Percentiles rank a stretch among this genome's conserved stretches.
These are phyloP conservation scores for Athetis lepigone DNA, from an alignment of 2,888 invertebrate genomes.

Conservation along the genomic window DNA sequence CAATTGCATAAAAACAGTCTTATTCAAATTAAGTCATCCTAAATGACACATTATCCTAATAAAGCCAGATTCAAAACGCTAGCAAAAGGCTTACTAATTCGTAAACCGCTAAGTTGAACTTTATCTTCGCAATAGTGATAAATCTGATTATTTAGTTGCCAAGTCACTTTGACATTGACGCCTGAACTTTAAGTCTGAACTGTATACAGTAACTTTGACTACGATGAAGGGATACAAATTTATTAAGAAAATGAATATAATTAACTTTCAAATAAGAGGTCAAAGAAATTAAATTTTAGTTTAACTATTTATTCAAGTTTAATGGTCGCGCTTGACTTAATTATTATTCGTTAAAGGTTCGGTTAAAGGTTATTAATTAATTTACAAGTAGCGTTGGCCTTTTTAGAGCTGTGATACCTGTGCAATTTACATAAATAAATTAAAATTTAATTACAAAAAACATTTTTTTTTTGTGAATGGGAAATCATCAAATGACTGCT, in stretches of 20 bases:
- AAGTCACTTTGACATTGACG: slow-evolving; percentile 45
- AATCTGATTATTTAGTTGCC: slow-evolving; percentile 49
- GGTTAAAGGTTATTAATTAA: too few species aligned
- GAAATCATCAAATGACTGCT: too few species aligned
- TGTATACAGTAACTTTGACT: slow-evolving; percentile 30
- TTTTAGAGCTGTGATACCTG: neutral
- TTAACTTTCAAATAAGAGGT: slow-evolving; percentile 8
- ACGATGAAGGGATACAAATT: slow-evolving; percentile 8
- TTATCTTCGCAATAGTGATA: slow-evolving; percentile 31
- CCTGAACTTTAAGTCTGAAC: slow-evolving; percentile 5
- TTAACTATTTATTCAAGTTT: neutral
- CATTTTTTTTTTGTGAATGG: too few species aligned
- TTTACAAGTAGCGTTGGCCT: too few species aligned
- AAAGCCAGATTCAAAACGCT: slow-evolving; percentile 11
- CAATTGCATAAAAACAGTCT: too few species aligned
- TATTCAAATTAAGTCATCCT: neutral
- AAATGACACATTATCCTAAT: neutral
- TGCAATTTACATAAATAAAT: too few species aligned
- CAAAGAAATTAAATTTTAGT: neutral
- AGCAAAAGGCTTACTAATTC: slow-evolving; percentile 5
- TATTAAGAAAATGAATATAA: slow-evolving; percentile 2
- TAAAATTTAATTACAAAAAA: neutral
- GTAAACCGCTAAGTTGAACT: slow-evolving; percentile 43
- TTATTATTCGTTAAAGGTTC: neutral
- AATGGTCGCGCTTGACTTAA: neutral